Evolutionary conservation across 2,797 vertebrate species (phyloP).

Genomic region (Crocidura indochinensis): DNA sequence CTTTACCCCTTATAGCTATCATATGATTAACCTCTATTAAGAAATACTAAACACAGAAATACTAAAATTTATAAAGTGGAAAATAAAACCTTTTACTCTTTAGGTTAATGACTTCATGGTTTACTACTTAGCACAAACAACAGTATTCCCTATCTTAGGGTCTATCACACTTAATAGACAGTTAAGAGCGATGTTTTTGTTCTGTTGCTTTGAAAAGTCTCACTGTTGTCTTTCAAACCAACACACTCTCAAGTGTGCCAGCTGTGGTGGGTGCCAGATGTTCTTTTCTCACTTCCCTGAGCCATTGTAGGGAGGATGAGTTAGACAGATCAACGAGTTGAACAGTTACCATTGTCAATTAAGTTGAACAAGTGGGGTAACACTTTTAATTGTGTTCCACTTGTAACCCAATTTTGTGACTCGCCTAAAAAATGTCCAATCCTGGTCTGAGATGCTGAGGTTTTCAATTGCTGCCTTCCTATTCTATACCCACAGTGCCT

Average conservation of each 20-base stretch:
- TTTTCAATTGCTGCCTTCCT: background rate
- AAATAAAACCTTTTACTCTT: conserved; percentile 29
- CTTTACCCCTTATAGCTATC: background rate
- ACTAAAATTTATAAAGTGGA: conserved; percentile 32
- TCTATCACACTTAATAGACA: background rate
- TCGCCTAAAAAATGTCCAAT: background rate
- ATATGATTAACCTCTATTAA: background rate
- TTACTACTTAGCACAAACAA: conserved; percentile 33
- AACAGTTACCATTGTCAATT: background rate
- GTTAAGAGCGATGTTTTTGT: background rate
- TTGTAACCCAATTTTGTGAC: background rate
- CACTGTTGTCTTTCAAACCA: background rate
- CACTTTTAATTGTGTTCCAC: background rate
- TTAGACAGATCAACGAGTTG: background rate
- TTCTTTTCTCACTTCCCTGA: background rate
- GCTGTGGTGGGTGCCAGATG: background rate
- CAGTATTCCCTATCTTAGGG: background rate
- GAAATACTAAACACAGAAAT: background rate
- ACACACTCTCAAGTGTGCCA: background rate
- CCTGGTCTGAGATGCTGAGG: background rate
- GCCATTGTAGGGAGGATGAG: background rate
- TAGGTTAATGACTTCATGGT: background rate
- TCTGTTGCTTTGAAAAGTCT: conserved; percentile 20
- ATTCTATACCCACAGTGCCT: background rate
- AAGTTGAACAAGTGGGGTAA: background rate